Conservation (phyloP, 1,140 invertebrate genomes). For the Homalodisca vitripennis region DNA sequence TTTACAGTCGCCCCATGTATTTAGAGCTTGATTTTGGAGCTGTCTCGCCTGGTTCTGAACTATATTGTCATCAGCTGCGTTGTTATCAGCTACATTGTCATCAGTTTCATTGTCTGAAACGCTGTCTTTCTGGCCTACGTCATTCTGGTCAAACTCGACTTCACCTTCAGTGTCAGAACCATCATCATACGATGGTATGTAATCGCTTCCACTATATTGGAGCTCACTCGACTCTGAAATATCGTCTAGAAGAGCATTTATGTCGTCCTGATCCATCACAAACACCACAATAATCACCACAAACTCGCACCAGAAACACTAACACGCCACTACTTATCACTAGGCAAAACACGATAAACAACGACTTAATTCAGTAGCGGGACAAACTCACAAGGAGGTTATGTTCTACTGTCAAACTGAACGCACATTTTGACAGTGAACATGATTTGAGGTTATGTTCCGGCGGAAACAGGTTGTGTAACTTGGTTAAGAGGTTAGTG, state of each 20-base stretch:
- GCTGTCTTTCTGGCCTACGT: neutral
- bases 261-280: no score
- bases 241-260: no score
- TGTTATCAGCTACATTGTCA: neutral
- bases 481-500: neutral
- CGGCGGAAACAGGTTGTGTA: neutral
- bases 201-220: neutral
- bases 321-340: no score
- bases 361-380: no score
- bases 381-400: no score
- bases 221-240: neutral
- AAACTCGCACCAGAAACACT: no score
- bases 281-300: no score
- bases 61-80: no score
- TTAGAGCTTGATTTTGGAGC: neutral
- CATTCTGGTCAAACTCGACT: neutral
- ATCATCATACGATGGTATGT: neutral
- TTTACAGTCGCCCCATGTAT: neutral
- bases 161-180: neutral
- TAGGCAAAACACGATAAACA: no score
- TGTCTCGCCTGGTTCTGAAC: neutral
- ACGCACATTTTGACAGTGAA: no score
- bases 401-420: no score
- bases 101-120: neutral
- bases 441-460: neutral